phyloP scores from a whole-genome alignment of 2,888 invertebrate species.

The Drosophila nigricruria region DNA sequence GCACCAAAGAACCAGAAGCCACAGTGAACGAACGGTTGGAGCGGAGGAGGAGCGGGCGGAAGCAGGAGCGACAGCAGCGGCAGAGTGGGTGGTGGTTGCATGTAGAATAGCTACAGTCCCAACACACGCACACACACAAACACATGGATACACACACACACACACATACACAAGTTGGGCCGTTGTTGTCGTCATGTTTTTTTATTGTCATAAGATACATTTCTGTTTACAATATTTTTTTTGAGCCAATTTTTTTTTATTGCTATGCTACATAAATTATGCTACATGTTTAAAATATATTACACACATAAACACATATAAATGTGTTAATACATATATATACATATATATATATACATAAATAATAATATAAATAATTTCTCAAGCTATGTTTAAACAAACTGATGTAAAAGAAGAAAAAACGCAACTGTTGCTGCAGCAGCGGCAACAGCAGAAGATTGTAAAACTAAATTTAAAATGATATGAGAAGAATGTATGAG shows the following conservation, averaged over 20 bases:
- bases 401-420: constrained; percentile 32
- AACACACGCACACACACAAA: constrained; percentile 8
- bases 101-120: constrained; percentile 9
- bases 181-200: constrained; percentile 50
- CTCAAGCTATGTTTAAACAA: constrained; percentile 70
- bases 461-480: constrained; percentile 25
- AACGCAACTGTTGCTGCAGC: constrained; percentile 52
- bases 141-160: constrained; percentile 11
- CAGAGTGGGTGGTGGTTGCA: constrained; percentile 14
- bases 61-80: constrained; percentile 16
- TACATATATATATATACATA: constrained; percentile 35
- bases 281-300: constrained; percentile 69
- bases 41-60: constrained; percentile 4
- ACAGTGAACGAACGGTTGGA: constrained; percentile 67
- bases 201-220: constrained; percentile 51
- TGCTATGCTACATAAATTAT: constrained; percentile 77
- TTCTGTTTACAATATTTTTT: constrained; percentile 70
- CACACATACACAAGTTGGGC: constrained; percentile 25
- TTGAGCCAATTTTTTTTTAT: constrained; percentile 56
- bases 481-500: neutral
- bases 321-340: constrained; percentile 13
- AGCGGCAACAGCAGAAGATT: constrained; percentile 50
- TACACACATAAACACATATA: constrained; percentile 17
- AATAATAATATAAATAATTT: constrained; percentile 62
- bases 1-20: constrained; percentile 79